Percentiles rank a stretch among this genome's conserved stretches.
Conservation (phyloP, 23 tunicate species). For the Halocynthia roretzi region DNA sequence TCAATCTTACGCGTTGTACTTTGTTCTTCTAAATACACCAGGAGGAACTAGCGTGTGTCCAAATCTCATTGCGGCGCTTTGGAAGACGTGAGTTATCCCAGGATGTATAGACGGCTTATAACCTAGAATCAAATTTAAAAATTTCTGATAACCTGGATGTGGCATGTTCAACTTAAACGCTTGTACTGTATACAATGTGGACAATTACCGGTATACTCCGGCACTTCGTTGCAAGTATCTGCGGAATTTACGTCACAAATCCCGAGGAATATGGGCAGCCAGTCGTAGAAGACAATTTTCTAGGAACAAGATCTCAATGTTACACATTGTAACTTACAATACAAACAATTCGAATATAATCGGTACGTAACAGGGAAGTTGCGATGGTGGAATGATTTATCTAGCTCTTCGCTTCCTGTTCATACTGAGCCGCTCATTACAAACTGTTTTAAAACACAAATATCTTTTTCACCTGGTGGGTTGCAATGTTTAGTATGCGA, state of each 20-base stretch:
- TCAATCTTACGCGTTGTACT: constrained; percentile 21
- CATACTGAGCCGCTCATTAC: too few species aligned
- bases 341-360: too few species aligned
- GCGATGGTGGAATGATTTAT: too few species aligned
- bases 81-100: constrained; percentile 56
- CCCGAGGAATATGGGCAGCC: constrained; percentile 75
- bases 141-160: neutral
- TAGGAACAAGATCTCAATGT: neutral
- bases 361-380: too few species aligned
- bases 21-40: constrained; percentile 53
- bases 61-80: constrained; percentile 63
- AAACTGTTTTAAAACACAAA: neutral
- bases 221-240: constrained; percentile 9
- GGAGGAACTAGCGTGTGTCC: constrained; percentile 75
- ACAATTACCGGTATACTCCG: constrained; percentile 14
- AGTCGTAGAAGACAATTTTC: constrained; percentile 75
- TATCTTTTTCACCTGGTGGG: constrained; percentile 39
- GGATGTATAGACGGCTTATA: constrained; percentile 67
- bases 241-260: constrained; percentile 11
- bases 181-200: neutral
- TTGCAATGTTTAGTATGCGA: constrained; percentile 61
- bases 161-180: neutral
- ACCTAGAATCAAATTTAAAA: constrained; percentile 5
- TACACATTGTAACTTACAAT: too few species aligned
- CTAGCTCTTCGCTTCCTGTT: too few species aligned